Evolutionary conservation across 2,888 invertebrate species (phyloP), one percentile per base, ranked within the genome.

Genomic region (Pteria penguin): DNA sequence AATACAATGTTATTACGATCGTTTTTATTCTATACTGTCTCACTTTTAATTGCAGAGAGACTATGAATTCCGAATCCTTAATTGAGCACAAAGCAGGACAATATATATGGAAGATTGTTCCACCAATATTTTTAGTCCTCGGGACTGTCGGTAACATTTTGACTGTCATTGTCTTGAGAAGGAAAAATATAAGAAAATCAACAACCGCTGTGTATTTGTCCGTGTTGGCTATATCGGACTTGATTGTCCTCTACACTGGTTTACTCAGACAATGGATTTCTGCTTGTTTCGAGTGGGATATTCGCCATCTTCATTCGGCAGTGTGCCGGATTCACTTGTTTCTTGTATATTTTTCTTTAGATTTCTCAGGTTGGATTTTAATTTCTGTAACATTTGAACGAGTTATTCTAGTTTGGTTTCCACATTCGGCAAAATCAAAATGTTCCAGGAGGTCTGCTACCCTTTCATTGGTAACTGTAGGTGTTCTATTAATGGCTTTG

Each of bases 351-450:
- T 79, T 80, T 29, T 81, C 86, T 4, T 75, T 88, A 0, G 85
- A 89, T 69, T 82, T 85, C 31, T 88, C 88, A 4, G 87, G 86
- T 0, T 90, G 90, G 90, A 83, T 89, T 22, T 79, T 90, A 14
- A 86, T 88, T 45, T 83, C 84, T 22, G 87, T 90, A 31, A 89
- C 89, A 2, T 45, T 87, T n/a, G 89, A 89, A 63, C 74, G 89
- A n/a, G 83, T 86, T 1, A 68, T 89, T 1, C 84, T 86, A 4
- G 85, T 87, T 2, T 88, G 84, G 81, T 75, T 81, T 65, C 89
- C 89, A 2, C 82, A 86, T 75, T 76, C 66, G 4, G 86, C 86
- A 8, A 86, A 82, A 57, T 31, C 63, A 0, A 71, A 78, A 24
- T 88, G 86, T 69, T 86, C 84, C 2, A 74, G 76, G 14, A 66